These are phyloP conservation scores for Pandemis corylana DNA, from an alignment of 2,888 invertebrate genomes.

Conservation along the genomic window DNA sequence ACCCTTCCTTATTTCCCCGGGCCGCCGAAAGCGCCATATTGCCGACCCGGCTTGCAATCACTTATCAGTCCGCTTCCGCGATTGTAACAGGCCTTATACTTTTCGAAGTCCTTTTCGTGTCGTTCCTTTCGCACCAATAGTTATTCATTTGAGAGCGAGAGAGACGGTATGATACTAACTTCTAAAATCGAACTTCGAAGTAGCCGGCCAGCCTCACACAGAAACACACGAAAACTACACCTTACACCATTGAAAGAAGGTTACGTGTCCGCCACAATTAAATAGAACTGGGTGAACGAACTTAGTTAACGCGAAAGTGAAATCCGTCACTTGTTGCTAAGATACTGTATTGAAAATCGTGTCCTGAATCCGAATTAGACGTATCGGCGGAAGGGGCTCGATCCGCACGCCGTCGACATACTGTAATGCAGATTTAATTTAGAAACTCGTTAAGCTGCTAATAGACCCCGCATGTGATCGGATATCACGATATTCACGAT, in stretches of 20 bases:
- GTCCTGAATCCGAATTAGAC: slow-evolving; percentile 56
- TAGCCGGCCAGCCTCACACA: slow-evolving; percentile 42
- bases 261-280: slow-evolving; percentile 45
- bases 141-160: too few relatives aligned
- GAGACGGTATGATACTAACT: too few relatives aligned
- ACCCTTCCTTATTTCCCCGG: slow-evolving; percentile 9
- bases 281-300: slow-evolving; percentile 58
- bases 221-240: slow-evolving; percentile 38
- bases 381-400: slow-evolving; percentile 48
- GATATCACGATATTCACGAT: slow-evolving; percentile 22
- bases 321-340: slow-evolving; percentile 75
- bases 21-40: slow-evolving; percentile 28
- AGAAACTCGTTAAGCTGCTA: slow-evolving; percentile 51
- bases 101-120: too few relatives aligned
- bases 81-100: slow-evolving; percentile 42
- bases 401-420: slow-evolving; percentile 51
- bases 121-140: too few relatives aligned
- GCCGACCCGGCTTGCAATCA: slow-evolving; percentile 46
- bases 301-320: slow-evolving; percentile 70
- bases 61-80: slow-evolving; percentile 54
- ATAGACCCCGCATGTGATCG: slow-evolving; percentile 43
- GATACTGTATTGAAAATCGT: slow-evolving; percentile 58
- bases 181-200: too few relatives aligned
- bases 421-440: slow-evolving; percentile 41
- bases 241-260: slow-evolving; percentile 41